Evolutionary conservation across 2,888 invertebrate genomes (phyloP).

Genomic region (Odontomyia ornata): DNA sequence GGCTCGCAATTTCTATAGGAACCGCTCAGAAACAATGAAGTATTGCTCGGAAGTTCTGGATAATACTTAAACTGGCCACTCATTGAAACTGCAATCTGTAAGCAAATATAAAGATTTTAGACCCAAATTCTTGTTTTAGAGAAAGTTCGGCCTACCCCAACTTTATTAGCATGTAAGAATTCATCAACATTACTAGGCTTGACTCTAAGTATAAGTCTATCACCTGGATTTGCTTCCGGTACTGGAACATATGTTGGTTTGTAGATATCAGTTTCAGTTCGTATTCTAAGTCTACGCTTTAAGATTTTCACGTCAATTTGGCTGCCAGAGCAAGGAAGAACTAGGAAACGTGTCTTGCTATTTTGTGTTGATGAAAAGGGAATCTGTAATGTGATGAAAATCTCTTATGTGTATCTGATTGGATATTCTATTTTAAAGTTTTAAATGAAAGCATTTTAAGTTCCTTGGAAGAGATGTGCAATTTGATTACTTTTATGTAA

Average conservation of each 20-base stretch:
- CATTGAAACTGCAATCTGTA: slow-evolving; percentile 66
- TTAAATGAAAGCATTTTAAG: not conserved
- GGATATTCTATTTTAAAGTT: no score
- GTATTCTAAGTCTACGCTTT: slow-evolving; percentile 61
- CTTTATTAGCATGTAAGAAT: slow-evolving; percentile 65
- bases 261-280: slow-evolving; percentile 62
- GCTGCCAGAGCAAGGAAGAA: slow-evolving; percentile 69
- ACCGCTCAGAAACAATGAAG: slow-evolving; percentile 66
- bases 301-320: slow-evolving; percentile 65
- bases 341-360: slow-evolving; percentile 60
- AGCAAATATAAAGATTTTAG: slow-evolving; percentile 7
- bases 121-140: not conserved
- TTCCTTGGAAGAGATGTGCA: no score
- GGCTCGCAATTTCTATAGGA: slow-evolving; percentile 66
- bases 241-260: slow-evolving; percentile 65
- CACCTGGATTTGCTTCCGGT: slow-evolving; percentile 60
- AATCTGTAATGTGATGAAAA: not conserved
- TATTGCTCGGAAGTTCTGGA: slow-evolving; percentile 67
- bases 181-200: slow-evolving; percentile 66
- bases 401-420: not conserved
- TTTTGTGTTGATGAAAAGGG: slow-evolving; percentile 7
- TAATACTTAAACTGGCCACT: slow-evolving; percentile 64
- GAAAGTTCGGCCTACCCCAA: slow-evolving; percentile 63
- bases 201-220: slow-evolving; percentile 66
- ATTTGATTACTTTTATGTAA: no score